Base-by-base conservation (phyloP, 2,797 vertebrate species). In the Megalops cyprinoides region DNA sequence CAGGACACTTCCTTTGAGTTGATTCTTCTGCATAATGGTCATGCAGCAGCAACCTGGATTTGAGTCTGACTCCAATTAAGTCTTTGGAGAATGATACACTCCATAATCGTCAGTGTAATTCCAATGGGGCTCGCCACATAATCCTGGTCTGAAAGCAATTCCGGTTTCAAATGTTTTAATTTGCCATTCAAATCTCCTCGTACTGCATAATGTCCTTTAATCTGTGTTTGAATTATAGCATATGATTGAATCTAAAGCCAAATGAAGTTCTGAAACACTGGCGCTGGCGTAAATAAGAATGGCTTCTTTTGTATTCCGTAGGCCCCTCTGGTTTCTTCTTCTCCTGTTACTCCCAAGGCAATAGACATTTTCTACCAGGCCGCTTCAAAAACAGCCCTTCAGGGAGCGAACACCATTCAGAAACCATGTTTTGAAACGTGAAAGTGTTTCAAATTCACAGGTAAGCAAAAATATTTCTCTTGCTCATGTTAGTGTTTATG, bases 391-490 rank as follows among this genome's bases (percentile, higher is more conserved):
- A 81, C 83, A 79, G 85, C 75, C 81, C 31, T 77, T 67, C 82
- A 83, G 79, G 77, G 58, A 88, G 84, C 79, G 73, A 80, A 75
- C 65, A 58, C 82, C 76, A 83, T 83, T 89, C 77, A 83, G 82
- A 75, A 56, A 74, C 77, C 51, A 46, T 60, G 82, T 84, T 74
- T 76, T 80, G 69, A 78, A 85, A 86, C 86, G 84, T 82, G 82
- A 88, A 87, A 82, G 34, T 83, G 84, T 85, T 86, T 83, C 85
- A 84, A 87, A 82, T 87, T 84, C 86, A 78, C 77, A 18, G 53
- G 39, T 49, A 58, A 67, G 67, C 62, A 46, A n/a, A n/a, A 76
- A 73, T 53, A n/a, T 23, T 0, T 62, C 15, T 51, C 65, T 74
- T n/a, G 1, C 23, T 15, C 2, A 31, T 9, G 23, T 7, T 42